A percentile compares a stretch with the other conserved stretches of the same genome.
phyloP scores from a whole-genome alignment of 2,113 vertebrate genomes.

The Elephas maximus region DNA sequence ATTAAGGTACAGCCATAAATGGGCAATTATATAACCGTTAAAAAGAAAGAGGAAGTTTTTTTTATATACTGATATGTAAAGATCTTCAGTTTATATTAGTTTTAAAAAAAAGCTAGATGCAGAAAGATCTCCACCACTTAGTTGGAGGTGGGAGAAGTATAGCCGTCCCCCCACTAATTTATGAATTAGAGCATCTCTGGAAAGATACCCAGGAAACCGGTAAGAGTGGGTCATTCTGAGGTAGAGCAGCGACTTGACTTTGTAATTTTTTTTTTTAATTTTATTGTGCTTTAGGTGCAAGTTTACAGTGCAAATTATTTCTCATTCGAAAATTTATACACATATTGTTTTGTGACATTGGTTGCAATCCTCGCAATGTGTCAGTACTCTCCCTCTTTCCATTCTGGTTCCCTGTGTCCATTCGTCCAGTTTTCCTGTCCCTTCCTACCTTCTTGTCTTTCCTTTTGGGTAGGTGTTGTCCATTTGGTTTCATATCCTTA shows the following conservation, averaged over 20 bases:
- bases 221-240: not conserved
- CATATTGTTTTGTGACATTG: too few relatives aligned
- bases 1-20: not conserved
- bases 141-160: not conserved
- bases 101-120: not conserved
- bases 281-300: too few relatives aligned
- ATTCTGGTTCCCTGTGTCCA: too few relatives aligned
- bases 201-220: not conserved
- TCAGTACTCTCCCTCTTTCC: too few relatives aligned
- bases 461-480: too few relatives aligned
- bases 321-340: too few relatives aligned
- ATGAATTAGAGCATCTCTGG: not conserved
- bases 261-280: not conserved
- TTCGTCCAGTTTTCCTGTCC: too few relatives aligned
- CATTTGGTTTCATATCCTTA: too few relatives aligned
- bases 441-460: too few relatives aligned
- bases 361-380: too few relatives aligned
- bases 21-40: not conserved
- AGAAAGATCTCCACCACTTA: not conserved
- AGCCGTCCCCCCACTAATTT: too few relatives aligned
- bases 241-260: not conserved
- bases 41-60: not conserved
- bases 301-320: too few relatives aligned
- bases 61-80: constrained; percentile 6
- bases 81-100: not conserved